Conservation (phyloP, 2,113 vertebrate species). For the Podarcis cretensis region DNA sequence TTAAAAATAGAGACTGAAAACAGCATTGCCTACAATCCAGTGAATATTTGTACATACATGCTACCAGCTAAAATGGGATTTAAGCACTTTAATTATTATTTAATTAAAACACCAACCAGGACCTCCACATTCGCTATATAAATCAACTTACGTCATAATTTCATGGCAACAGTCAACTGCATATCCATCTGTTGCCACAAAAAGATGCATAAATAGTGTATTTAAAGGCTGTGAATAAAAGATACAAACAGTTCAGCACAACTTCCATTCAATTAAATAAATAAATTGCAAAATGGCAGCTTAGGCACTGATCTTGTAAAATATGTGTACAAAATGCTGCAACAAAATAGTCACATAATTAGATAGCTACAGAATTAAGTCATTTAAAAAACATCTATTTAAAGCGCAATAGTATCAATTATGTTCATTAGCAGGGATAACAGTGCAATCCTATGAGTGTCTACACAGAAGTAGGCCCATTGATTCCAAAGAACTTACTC, state of each 20-base stretch:
- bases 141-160: conserved; percentile 82
- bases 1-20: not conserved
- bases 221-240: conserved; percentile 83
- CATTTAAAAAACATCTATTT: not conserved
- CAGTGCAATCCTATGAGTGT: not conserved
- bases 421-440: not conserved
- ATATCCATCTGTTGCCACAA: conserved; percentile 82
- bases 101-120: not conserved
- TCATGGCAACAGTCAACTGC: conserved; percentile 75
- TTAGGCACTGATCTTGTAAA: not conserved
- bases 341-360: not conserved
- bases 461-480: too few species aligned
- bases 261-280: not conserved
- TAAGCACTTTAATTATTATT: not conserved
- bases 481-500: too few species aligned
- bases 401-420: not conserved
- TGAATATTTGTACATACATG: not conserved
- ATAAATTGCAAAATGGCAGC: not conserved
- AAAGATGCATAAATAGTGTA: conserved; percentile 91
- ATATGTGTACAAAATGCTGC: not conserved
- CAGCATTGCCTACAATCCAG: not conserved
- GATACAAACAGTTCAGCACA: not conserved
- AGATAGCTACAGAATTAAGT: not conserved
- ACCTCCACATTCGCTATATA: not conserved
- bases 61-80: not conserved